Percentiles rank a stretch among this genome's conserved stretches.
Evolutionary conservation across 2,888 invertebrate species (phyloP).

Genomic region (Oligia strigilis): DNA sequence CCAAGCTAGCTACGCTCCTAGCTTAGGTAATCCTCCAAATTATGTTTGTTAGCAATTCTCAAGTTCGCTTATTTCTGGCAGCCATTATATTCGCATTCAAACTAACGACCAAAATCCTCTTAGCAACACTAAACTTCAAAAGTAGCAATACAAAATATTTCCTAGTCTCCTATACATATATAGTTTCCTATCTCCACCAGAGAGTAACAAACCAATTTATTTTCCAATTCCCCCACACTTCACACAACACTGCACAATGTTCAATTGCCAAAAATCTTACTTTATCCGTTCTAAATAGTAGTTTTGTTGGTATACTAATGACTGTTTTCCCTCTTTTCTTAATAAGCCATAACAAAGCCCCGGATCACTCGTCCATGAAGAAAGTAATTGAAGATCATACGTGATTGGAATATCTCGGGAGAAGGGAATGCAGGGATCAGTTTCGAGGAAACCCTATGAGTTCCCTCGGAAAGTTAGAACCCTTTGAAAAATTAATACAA

Average conservation of each 20-base stretch:
- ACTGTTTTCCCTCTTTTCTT: constrained; percentile 60
- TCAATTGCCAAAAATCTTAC: constrained; percentile 29
- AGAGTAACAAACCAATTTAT: constrained; percentile 52
- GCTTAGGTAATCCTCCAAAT: not conserved
- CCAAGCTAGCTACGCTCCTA: not conserved
- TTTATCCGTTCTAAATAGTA: constrained; percentile 34
- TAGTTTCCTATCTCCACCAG: not conserved
- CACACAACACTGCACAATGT: constrained; percentile 36
- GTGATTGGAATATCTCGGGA: constrained; percentile 72
- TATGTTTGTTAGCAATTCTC: not conserved
- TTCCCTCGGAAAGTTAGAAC: constrained; percentile 32
- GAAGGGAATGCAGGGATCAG: constrained; percentile 34
- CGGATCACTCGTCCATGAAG: constrained; percentile 72
- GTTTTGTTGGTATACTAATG: constrained; percentile 59
- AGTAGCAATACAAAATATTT: constrained; percentile 17
- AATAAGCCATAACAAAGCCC: constrained; percentile 72
- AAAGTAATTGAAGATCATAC: constrained; percentile 80
- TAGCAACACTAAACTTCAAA: constrained; percentile 14
- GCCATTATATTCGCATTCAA: not conserved
- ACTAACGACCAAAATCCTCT: constrained; percentile 21
- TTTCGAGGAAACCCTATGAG: constrained; percentile 49
- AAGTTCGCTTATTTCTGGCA: not conserved
- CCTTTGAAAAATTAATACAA: constrained; percentile 53
- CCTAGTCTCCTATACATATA: not conserved
- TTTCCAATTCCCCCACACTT: constrained; percentile 33